Evolutionary conservation across 2,113 vertebrate genomes (phyloP).

Genomic region (Scolopax mira): DNA sequence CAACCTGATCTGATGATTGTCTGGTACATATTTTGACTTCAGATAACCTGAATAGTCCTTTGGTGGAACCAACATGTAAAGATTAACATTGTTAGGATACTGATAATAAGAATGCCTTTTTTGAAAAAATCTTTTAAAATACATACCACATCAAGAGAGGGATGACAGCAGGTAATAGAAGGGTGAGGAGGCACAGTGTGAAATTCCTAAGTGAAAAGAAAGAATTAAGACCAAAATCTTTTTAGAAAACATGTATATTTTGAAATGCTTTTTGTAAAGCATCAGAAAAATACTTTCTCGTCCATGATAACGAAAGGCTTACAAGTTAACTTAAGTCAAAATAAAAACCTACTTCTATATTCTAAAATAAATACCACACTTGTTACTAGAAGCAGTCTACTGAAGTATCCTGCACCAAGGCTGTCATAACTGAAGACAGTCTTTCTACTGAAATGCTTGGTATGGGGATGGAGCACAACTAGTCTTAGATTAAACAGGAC

Average conservation of each 20-base stretch:
- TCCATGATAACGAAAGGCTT: neutral
- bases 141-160: neutral
- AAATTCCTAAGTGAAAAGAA: neutral
- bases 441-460: neutral
- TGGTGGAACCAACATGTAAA: neutral
- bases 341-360: neutral
- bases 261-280: neutral
- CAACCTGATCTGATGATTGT: neutral
- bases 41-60: neutral
- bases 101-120: neutral
- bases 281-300: slow-evolving; percentile 6
- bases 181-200: neutral
- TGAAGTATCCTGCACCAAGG: neutral
- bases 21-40: neutral
- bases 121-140: neutral
- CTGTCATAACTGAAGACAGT: neutral
- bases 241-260: neutral
- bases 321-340: neutral
- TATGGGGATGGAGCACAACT: neutral
- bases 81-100: neutral
- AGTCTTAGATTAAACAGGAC: neutral
- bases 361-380: neutral
- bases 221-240: neutral
- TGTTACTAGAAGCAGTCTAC: neutral
- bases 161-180: neutral